Evolutionary conservation across 2,113 vertebrate genomes (phyloP).

Genomic region (Microcebus jonahi): DNA sequence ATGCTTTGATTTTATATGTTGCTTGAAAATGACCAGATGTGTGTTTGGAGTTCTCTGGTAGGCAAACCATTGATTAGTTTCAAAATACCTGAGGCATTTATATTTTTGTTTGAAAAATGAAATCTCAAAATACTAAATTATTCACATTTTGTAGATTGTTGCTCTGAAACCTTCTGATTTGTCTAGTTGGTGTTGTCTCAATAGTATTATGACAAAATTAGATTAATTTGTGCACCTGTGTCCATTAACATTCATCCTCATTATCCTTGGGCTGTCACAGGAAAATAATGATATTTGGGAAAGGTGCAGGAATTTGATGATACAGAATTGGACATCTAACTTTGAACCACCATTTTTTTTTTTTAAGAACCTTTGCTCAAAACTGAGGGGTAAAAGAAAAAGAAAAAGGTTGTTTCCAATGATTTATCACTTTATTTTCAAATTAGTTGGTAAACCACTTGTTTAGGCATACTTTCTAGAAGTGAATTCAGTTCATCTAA

Average conservation of each 20-base stretch:
- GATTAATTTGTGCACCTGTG: not conserved
- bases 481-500: not conserved
- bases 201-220: not conserved
- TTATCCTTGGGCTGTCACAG: not conserved
- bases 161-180: not conserved
- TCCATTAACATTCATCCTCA: not conserved
- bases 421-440: not conserved
- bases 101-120: constrained; percentile 21
- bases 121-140: not conserved
- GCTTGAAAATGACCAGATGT: constrained; percentile 64
- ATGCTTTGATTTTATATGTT: constrained; percentile 53
- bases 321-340: not conserved
- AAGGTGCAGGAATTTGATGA: not conserved
- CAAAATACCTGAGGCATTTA: not conserved
- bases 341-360: not conserved
- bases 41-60: constrained; percentile 70
- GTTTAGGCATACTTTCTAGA: not conserved
- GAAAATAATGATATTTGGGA: not conserved
- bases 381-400: not conserved
- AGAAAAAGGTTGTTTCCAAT: not conserved
- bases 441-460: not conserved
- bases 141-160: constrained; percentile 12
- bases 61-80: constrained; percentile 72
- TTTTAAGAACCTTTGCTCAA: not conserved
- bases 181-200: not conserved